phyloP scores from a whole-genome alignment of 1,140 invertebrate genomes.

The Notospermus geniculatus region DNA sequence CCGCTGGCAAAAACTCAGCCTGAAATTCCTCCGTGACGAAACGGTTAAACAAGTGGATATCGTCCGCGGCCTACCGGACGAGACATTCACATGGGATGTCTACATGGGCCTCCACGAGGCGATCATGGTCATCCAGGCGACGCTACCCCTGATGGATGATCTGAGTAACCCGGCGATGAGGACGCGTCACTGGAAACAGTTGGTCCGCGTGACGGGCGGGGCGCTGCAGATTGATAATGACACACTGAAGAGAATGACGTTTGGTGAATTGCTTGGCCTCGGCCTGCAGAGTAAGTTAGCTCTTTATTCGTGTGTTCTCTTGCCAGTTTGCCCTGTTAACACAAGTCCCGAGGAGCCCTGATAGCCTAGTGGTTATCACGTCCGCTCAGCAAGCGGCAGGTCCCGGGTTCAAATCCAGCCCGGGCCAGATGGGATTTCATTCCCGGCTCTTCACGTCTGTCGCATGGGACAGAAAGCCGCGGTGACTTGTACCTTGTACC shows the following conservation, averaged over 20 bases:
- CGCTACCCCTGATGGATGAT: constrained; percentile 53
- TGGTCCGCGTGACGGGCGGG: constrained; percentile 52
- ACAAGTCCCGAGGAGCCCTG: not conserved
- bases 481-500: too few species aligned
- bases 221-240: constrained; percentile 53
- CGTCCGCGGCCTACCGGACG: constrained; percentile 44
- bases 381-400: too few species aligned
- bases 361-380: too few species aligned
- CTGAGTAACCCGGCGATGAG: constrained; percentile 55
- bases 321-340: too few species aligned
- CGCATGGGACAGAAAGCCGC: too few species aligned
- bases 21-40: constrained; percentile 46
- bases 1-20: constrained; percentile 55
- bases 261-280: constrained; percentile 51
- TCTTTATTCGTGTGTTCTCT: not conserved
- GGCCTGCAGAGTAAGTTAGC: constrained; percentile 49
- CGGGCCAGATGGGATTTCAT: too few species aligned
- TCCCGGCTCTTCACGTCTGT: too few species aligned
- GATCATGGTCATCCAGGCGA: constrained; percentile 53
- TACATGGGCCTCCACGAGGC: constrained; percentile 50
- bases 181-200: constrained; percentile 54
- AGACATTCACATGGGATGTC: constrained; percentile 50
- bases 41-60: constrained; percentile 51
- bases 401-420: too few species aligned
- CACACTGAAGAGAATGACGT: constrained; percentile 53